phyloP scores from a whole-genome alignment of 2,797 vertebrate genomes.

The Onychomys arenicola region DNA sequence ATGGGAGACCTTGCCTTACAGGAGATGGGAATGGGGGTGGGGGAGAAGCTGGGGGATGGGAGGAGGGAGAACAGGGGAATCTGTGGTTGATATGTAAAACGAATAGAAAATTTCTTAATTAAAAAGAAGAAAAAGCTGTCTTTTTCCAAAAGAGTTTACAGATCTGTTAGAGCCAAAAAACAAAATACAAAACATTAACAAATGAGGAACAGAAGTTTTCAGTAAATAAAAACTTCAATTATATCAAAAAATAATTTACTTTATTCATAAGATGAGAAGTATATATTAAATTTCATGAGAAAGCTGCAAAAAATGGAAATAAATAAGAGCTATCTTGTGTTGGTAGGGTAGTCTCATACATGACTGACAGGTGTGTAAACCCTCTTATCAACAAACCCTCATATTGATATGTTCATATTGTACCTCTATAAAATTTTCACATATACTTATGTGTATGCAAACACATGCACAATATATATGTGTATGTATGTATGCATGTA shows the following conservation, averaged over 20 bases:
- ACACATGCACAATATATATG: neutral
- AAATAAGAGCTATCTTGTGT: neutral
- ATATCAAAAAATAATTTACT: neutral
- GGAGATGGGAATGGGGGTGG: no score
- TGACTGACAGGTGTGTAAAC: neutral
- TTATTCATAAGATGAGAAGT: neutral
- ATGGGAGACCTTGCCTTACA: no score
- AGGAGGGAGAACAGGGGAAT: no score
- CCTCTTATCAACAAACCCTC: no score
- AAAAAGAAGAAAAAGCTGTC: no score
- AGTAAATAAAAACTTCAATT: constrained; percentile 33
- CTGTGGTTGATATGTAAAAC: no score
- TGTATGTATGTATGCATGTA: neutral
- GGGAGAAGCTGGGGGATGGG: no score
- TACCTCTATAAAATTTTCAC: neutral
- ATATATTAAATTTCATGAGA: neutral
- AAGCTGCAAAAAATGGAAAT: constrained; percentile 15
- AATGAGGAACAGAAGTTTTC: neutral
- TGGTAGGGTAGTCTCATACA: neutral
- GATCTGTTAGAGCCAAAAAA: neutral
- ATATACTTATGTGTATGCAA: neutral
- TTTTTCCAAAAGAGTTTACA: neutral
- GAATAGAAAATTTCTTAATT: no score
- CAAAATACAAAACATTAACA: neutral
- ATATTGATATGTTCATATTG: neutral